Evolutionary conservation across 1,140 invertebrate species (phyloP), one percentile per base, ranked within the genome.

Genomic region (Temnothorax curvispinosus): DNA sequence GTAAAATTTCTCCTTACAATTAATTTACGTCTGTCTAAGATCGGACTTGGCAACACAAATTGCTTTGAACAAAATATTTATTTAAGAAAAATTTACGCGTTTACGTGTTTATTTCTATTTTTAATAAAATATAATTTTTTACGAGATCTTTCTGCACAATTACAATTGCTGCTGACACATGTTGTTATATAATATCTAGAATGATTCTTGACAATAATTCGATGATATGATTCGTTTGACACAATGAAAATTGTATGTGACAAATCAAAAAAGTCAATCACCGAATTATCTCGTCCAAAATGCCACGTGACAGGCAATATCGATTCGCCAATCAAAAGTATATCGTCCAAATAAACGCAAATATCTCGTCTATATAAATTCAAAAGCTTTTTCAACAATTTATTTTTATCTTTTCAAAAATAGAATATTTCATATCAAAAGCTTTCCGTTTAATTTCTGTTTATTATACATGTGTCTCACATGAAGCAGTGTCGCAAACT

Each of bases 261-360:
- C 15, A 9, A 81, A 18, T 41, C 21, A 32, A 50, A 52, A 60
- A 5, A 50, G 9, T 67, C 47, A 41, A 56, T 74, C 27, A 44
- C 4, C 11, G 38, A 82, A 60, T 74, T 38, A 60, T 74, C 38
- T 65, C 6, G 32, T 82, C 3, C 7, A 32, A 82, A 65, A 35
- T 1, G 15, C 35, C 6, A 64, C 7, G 0, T 3, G 27, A 47
- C 27, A 50, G 27, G 35, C 27, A 60, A 7, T 52, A 58, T 27
- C 13, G 67, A 74, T n/a, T 60, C 15, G 38, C 7, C 1, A 3
- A 27, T 27, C 27, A 27, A 27, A 27, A 8, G 9, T 81, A 65
- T 56, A 18, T 56, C 15, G 9, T 54, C 9, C 13, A 80, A 69
- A 56, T 7, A 27, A 9, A 1, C 11, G 47, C 9, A 56, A 9